Evolutionary conservation across 2,113 vertebrate genomes (phyloP).

Genomic region (Puntigrus tetrazona): DNA sequence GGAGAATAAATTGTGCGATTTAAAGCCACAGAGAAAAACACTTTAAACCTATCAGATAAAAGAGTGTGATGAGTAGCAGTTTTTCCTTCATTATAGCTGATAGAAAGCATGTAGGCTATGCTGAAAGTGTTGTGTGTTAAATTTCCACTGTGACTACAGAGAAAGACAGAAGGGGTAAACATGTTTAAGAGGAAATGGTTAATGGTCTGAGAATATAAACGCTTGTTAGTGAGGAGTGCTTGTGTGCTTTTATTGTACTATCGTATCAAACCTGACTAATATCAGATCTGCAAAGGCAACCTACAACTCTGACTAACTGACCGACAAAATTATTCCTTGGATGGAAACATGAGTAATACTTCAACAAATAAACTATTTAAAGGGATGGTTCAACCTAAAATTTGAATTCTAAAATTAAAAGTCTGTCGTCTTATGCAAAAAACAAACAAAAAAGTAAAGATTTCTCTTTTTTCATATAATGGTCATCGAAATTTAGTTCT

Average conservation of each 20-base stretch:
- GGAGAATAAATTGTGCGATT: neutral
- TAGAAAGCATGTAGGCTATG: neutral
- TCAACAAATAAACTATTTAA: neutral
- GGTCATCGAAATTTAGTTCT: too few species aligned
- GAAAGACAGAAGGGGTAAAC: neutral
- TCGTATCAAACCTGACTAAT: neutral
- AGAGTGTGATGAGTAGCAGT: neutral
- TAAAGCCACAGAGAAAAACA: neutral
- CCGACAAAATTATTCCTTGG: neutral
- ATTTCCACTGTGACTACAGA: neutral
- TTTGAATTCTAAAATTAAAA: too few species aligned
- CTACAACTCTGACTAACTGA: neutral
- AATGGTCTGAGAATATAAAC: neutral
- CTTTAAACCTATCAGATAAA: neutral
- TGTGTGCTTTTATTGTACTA: too few species aligned
- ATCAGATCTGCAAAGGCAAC: neutral
- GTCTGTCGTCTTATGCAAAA: too few species aligned
- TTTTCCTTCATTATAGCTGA: neutral
- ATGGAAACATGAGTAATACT: neutral
- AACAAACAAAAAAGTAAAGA: too few species aligned
- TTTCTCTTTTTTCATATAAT: too few species aligned
- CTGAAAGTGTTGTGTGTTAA: neutral
- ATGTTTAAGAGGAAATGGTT: conserved; percentile 11
- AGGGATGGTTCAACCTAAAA: neutral
- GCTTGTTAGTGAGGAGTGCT: too few species aligned